Evolutionary conservation across 2,888 invertebrate genomes (phyloP).

Genomic region (Gastrophysa polygoni): DNA sequence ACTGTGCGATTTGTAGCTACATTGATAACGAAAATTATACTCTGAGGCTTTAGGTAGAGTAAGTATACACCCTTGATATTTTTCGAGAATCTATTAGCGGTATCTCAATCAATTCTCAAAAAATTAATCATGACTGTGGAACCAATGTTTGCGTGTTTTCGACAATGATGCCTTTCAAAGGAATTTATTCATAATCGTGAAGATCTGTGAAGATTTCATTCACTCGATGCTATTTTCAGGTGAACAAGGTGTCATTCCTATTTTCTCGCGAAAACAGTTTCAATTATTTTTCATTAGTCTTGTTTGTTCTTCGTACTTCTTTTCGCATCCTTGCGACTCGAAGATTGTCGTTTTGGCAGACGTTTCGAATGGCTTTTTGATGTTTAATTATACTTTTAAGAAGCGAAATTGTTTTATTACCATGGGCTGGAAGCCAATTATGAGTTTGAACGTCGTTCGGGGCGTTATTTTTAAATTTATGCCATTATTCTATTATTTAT

Average conservation of each 20-base stretch:
- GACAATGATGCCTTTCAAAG: no score
- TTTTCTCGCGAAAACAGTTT: not conserved
- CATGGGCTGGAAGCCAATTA: constrained; percentile 46
- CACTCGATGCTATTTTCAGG: not conserved
- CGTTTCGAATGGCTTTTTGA: constrained; percentile 49
- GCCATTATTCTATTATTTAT: constrained; percentile 37
- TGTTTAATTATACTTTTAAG: constrained; percentile 51
- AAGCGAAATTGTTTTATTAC: constrained; percentile 44
- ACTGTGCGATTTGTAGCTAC: no score
- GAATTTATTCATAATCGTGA: no score
- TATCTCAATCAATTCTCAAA: no score
- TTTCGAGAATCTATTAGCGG: no score
- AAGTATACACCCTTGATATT: no score
- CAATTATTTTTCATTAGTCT: constrained; percentile 10
- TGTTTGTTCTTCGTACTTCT: constrained; percentile 11
- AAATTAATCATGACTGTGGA: no score
- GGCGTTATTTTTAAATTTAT: constrained; percentile 46
- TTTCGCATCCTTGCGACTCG: constrained; percentile 27
- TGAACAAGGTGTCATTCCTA: not conserved
- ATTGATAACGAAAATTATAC: no score
- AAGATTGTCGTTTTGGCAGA: constrained; percentile 48
- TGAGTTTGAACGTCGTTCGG: constrained; percentile 39
- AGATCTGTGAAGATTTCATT: not conserved
- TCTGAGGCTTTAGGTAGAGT: no score
- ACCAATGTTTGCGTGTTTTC: no score